Conservation (phyloP, 2,888 invertebrate genomes). For the Xanthorhoe designata region DNA sequence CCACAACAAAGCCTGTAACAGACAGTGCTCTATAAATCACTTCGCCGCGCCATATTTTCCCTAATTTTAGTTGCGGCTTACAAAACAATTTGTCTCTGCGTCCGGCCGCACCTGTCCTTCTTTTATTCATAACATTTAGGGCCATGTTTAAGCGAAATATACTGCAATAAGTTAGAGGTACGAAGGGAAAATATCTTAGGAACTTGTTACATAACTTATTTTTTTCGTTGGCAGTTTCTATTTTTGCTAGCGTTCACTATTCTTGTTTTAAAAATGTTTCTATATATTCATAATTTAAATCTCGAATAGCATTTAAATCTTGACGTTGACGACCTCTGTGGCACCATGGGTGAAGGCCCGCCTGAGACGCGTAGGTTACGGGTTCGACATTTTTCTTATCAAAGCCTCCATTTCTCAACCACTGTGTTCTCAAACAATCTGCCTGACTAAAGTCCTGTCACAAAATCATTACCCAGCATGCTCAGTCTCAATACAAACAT, state of each 20-base stretch:
- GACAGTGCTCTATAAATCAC: not conserved
- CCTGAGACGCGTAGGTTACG: too few species aligned
- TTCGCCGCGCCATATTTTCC: not conserved
- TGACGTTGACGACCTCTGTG: too few species aligned
- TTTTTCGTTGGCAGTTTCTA: too few species aligned
- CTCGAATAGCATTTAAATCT: too few species aligned
- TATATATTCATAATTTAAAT: not conserved
- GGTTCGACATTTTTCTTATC: too few species aligned
- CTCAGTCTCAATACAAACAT: constrained; percentile 18
- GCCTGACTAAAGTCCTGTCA: constrained; percentile 5
- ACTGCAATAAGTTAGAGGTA: not conserved
- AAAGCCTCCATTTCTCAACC: not conserved
- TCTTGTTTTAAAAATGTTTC: not conserved
- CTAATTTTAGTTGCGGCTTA: not conserved
- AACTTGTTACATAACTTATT: too few species aligned
- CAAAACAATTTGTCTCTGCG: not conserved
- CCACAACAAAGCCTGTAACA: not conserved
- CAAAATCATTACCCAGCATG: constrained; percentile 8
- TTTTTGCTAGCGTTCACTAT: too few species aligned
- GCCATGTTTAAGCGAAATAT: not conserved
- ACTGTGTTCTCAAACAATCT: not conserved
- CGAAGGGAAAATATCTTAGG: not conserved
- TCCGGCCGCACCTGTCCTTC: not conserved
- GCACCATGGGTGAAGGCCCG: too few species aligned
- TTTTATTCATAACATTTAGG: not conserved